Evolutionary conservation across 2,888 invertebrate species (phyloP).

Genomic region (Archips xylosteana): DNA sequence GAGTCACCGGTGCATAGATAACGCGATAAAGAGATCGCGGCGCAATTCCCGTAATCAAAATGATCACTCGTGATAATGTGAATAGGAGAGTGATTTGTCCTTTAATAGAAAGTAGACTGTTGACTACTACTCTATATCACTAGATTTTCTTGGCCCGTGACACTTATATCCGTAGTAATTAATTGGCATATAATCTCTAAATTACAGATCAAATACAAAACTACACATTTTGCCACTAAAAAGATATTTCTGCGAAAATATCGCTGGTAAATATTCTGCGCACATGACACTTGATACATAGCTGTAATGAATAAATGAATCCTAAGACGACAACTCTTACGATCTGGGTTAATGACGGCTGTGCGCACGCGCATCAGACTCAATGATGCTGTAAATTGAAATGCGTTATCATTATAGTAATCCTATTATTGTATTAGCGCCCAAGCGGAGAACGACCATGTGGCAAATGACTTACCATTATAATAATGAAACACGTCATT

Average conservation of each 20-base stretch:
- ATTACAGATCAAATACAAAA: neutral
- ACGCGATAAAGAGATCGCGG: slow-evolving; percentile 60
- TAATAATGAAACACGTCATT: slow-evolving; percentile 60
- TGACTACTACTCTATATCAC: neutral
- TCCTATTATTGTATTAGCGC: slow-evolving; percentile 57
- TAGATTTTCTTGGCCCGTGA: no score
- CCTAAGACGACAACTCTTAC: slow-evolving; percentile 35
- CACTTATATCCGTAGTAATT: neutral
- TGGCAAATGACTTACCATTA: slow-evolving; percentile 57
- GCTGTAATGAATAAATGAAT: slow-evolving; percentile 23
- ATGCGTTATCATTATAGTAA: slow-evolving; percentile 74
- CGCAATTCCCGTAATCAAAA: slow-evolving; percentile 48
- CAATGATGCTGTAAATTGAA: slow-evolving; percentile 80
- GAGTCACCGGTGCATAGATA: slow-evolving; percentile 65
- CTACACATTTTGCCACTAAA: neutral
- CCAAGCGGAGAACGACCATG: slow-evolving; percentile 54
- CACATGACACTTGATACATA: slow-evolving; percentile 8
- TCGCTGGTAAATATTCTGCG: neutral
- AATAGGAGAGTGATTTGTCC: neutral
- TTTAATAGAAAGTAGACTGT: neutral
- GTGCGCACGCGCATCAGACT: slow-evolving; percentile 61
- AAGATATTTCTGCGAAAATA: neutral
- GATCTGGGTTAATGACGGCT: slow-evolving; percentile 71
- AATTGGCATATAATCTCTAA: neutral
- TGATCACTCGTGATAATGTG: slow-evolving; percentile 10